Base-by-base conservation (phyloP, 2,888 invertebrate genomes). In the Phymatocera aterrima region DNA sequence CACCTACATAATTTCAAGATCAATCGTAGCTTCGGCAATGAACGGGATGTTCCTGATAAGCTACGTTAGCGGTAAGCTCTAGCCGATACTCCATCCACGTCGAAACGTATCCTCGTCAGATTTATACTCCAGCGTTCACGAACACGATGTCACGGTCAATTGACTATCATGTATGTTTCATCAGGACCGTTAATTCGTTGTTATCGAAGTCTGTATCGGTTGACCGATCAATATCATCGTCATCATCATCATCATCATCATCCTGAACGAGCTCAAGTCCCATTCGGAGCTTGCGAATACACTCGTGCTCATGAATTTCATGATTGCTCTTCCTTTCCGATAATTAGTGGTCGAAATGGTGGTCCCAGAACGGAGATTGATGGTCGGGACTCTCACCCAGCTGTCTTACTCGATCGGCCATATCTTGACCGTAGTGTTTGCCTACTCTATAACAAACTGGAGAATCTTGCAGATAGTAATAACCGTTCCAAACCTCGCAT, bases 11-110 rank as follows among this genome's bases (percentile, higher is more conserved):
- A 87, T 94, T 77, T 92, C 94, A 54, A 91, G 96, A 81, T 90
- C 94, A 79, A 87, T 95, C 68, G 93, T 96, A 31, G 96, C 96
- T n/a, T 93, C 94, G 15, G 94, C 95, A 10, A 95, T 95, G 6
- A 95, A 95, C 4, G 96, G 96, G 1, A 94, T 95, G 10, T 96
- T 95, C 86, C 91, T 96, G 79, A 95, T 96, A 24, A 95, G 95
- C 60, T 96, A 95, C 89, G 96, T 96, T 72, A 94, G 96, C 83
- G 95, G 95, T 93, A 92, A 91, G 90, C 46, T n/a, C n/a, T n/a
- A n/a, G n/a, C n/a, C n/a, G n/a, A n/a, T n/a, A n/a, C n/a, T n/a
- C n/a, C n/a, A n/a, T n/a, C n/a, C n/a, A n/a, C n/a, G n/a, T n/a
- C n/a, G n/a, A n/a, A n/a, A n/a, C n/a, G n/a, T n/a, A n/a, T n/a